Evolutionary conservation across 92 coral and sea anemone species (phyloP), one percentile per base, ranked within the genome.

Genomic region (Porites cylindrica): DNA sequence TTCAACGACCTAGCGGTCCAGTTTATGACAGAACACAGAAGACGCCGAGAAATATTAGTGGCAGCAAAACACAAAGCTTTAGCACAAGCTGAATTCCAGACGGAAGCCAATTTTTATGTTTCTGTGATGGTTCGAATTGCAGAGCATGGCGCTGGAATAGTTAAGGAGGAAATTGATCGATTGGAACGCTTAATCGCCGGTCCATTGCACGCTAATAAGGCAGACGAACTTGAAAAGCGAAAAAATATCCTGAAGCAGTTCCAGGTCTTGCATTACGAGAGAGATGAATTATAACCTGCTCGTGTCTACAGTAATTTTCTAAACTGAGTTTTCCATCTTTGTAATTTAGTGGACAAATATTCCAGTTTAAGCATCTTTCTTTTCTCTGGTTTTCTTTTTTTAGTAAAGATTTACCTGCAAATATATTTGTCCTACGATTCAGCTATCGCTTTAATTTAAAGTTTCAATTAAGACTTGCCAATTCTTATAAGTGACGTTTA

Each of bases 171-270:
- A 81, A 82, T 97, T 51, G 94, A 93, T 68, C 92, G 99, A 51
- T 76, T 97, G 21, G 99, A 97, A 82, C 95, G 98, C 19, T 81
- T 97, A n/a, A 91, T 93, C 80, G 95, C 87, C 17, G 99, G 96
- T n/a, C 95, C 96, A 19, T 59, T 97, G n/a, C 98, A 95, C 78
- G 95, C 98, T 10, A 90, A 91, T 82, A 97, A 97, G 75, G 94
- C 93, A 5, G 99, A 97, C 80, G 99, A 95, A 83, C 86, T 97
- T 26, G 97, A 92, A 77, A 95, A 89, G 77, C 94, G 96, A 10
- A 95, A 88, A 92, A 97, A 97, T 68, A 93, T 97, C 73, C 90
- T 97, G 58, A 88, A 89, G 59, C 98, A 97, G 77, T 97, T 97
- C 80, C 95, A 94, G 75, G 93, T 88, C 20, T 61, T 91, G 76